Percentiles rank a stretch among this genome's conserved stretches.
phyloP scores from a whole-genome alignment of 2,797 vertebrate species.

The Neosalanx taihuensis region DNA sequence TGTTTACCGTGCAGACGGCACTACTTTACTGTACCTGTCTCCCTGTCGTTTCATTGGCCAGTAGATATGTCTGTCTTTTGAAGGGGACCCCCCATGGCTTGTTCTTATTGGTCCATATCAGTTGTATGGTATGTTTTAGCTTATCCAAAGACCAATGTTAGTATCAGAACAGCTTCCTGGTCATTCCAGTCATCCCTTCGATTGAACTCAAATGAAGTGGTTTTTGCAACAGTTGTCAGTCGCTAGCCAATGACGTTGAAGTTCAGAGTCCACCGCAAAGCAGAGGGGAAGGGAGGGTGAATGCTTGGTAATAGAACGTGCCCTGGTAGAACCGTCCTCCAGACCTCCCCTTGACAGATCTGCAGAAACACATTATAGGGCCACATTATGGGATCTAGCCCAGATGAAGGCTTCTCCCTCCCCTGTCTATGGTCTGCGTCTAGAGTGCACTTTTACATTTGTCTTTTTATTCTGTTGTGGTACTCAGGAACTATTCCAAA shows the following conservation, averaged over 20 bases:
- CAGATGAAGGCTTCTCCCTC: not conserved
- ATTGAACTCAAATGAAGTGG: not conserved
- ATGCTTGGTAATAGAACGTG: too few relatives aligned
- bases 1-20: not conserved
- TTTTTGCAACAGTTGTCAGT: not conserved
- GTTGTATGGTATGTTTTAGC: slow-evolving; percentile 20
- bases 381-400: too few relatives aligned
- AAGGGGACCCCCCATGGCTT: not conserved
- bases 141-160: not conserved
- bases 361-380: too few relatives aligned
- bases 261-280: too few relatives aligned
- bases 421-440: not conserved
- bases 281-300: too few relatives aligned
- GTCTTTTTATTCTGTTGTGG: slow-evolving; percentile 32
- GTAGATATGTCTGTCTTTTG: not conserved
- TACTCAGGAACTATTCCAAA: slow-evolving; percentile 64
- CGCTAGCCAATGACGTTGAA: too few relatives aligned
- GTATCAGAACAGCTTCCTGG: not conserved
- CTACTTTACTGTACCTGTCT: not conserved
- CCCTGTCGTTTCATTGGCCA: not conserved
- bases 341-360: too few relatives aligned
- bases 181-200: not conserved
- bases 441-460: slow-evolving; percentile 51
- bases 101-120: slow-evolving; percentile 12
- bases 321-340: too few relatives aligned